A percentile compares a stretch with the other conserved stretches of the same genome.
phyloP scores from a whole-genome alignment of 2,888 invertebrate genomes.

The Caenorhabditis virilis region DNA sequence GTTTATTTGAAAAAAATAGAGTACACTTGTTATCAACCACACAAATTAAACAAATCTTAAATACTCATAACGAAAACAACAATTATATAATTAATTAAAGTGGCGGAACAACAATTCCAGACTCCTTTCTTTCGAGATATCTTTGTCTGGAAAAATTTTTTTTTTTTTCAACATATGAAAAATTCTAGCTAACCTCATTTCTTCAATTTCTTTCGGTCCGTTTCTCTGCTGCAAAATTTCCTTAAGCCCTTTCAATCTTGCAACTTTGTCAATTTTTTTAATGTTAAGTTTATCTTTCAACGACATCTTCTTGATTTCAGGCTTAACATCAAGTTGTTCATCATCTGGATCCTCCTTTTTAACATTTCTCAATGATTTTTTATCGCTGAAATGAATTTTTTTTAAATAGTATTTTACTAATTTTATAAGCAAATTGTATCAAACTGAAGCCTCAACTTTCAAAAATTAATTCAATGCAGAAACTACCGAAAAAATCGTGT shows the following conservation, averaged over 20 bases:
- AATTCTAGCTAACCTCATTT: slow-evolving; percentile 2
- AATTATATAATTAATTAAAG: slow-evolving; percentile 13
- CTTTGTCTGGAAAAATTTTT: slow-evolving; percentile 18
- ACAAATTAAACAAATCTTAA: no score
- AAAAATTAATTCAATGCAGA: no score
- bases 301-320: slow-evolving; percentile 15
- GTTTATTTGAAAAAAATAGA: no score
- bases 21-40: no score
- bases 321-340: slow-evolving; percentile 13
- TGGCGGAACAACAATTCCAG: slow-evolving; percentile 37
- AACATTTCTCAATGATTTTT: no score
- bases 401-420: no score
- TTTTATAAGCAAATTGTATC: no score
- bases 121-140: slow-evolving; percentile 40
- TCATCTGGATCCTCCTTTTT: slow-evolving; percentile 15
- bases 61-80: slow-evolving; percentile 26
- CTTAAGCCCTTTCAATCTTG: slow-evolving; percentile 40
- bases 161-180: not conserved
- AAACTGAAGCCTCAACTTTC: no score
- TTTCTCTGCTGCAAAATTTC: slow-evolving; percentile 50
- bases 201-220: slow-evolving; percentile 46
- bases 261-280: slow-evolving; percentile 31
- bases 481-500: no score
- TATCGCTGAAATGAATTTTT: no score
- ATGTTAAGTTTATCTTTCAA: slow-evolving; percentile 28